Base-by-base conservation (phyloP, 2,797 vertebrate genomes). In the Cossypha dichroa region DNA sequence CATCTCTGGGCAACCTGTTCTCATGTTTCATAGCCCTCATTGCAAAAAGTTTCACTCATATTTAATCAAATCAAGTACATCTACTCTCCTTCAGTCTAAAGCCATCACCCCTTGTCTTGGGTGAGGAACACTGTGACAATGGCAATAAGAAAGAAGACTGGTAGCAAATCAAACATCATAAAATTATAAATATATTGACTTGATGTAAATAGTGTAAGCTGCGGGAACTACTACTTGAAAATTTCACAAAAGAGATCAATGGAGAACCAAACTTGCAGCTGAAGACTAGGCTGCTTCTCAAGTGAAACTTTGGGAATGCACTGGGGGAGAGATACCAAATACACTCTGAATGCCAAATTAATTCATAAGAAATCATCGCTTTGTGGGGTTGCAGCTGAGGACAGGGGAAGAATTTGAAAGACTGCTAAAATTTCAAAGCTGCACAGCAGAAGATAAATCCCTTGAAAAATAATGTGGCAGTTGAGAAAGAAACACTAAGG, bases 331-430 rank as follows among this genome's bases (percentile, higher is more conserved):
- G 23, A 45, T n/a, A 20, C 7, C 60, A 80, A 83, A 63, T 19
- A 36, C 19, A 46, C 8, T 17, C 41, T 46, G 79, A 85, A 66
- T 6, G 5, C 4, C 13, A 73, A 60, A 79, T 19, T 3, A 88
- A 66, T 73, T 38, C 2, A 51, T 58, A 93, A 48, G 31, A 62
- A 33, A 8, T 3, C 9, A 41, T 9, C 2, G 0, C 8, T 74
- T 73, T 46, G 5, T 34, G 21, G 5, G 10, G 3, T 38, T 1
- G 1, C 52, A 67, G 18, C 4, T 74, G 2, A 4, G 8, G 14
- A 5, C 4, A 2, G 21, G 8, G 2, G 5, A 51, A 41, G 28
- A 76, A 64, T 88, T 51, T 66, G 25, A 85, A 88, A 76, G 8
- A 49, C 10, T n/a, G 49, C 2, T 58, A 55, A 88, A 31, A 84